phyloP scores from a whole-genome alignment of 2,888 invertebrate genomes.

The Stenolophus ochropezus region DNA sequence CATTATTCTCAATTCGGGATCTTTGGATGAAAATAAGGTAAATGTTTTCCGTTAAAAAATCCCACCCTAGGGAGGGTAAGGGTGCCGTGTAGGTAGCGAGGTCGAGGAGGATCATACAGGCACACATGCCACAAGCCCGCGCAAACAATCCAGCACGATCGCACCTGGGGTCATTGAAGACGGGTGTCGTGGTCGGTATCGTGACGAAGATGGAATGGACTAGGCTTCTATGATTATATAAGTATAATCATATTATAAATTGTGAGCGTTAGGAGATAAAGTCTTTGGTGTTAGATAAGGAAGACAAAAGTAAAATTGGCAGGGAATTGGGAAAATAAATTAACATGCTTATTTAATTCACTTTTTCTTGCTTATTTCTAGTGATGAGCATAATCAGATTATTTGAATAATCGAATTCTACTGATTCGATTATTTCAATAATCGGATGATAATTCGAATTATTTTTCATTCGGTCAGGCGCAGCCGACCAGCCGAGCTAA shows the following conservation, averaged over 20 bases:
- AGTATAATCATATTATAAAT: background rate
- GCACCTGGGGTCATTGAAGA: conserved; percentile 1
- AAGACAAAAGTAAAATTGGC: too few species aligned
- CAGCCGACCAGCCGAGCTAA: too few species aligned
- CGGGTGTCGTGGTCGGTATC: background rate
- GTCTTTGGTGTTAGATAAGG: too few species aligned
- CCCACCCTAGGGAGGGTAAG: conserved; percentile 31
- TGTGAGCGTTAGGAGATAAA: background rate
- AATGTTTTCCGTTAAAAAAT: conserved; percentile 42
- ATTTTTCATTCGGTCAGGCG: too few species aligned
- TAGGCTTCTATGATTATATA: background rate
- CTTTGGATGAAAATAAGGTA: conserved; percentile 37
- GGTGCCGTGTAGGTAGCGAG: conserved; percentile 7
- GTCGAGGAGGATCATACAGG: conserved; percentile 8
- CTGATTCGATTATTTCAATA: too few species aligned
- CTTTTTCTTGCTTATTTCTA: too few species aligned
- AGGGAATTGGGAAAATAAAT: too few species aligned
- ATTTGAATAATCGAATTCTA: too few species aligned
- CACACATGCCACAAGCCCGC: background rate
- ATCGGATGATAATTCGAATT: too few species aligned
- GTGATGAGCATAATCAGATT: too few species aligned
- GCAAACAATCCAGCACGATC: conserved; percentile 29
- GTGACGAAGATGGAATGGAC: background rate
- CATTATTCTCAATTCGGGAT: conserved; percentile 19
- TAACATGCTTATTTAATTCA: too few species aligned